A percentile compares a stretch with the other conserved stretches of the same genome.
phyloP scores from a whole-genome alignment of 1,140 invertebrate species.

The Hylyphantes graminicola region DNA sequence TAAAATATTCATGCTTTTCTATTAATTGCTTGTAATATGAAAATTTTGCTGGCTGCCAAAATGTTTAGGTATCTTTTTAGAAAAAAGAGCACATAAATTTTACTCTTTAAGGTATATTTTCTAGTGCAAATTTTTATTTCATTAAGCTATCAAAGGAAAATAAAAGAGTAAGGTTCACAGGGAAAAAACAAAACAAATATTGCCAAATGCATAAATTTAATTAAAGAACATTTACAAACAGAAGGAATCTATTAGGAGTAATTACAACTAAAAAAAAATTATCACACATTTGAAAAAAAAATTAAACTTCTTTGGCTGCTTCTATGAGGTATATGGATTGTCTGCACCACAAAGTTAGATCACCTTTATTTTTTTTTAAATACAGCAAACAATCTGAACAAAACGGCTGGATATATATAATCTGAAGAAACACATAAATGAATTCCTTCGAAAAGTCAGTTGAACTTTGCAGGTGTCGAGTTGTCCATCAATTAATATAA shows the following conservation, averaged over 20 bases:
- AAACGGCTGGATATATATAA: conserved; percentile 3
- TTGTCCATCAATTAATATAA: conserved; percentile 44
- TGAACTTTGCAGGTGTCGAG: neutral
- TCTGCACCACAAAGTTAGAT: conserved; percentile 51
- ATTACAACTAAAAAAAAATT: conserved; percentile 34
- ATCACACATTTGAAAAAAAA: conserved; percentile 44
- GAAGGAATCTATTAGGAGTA: no score
- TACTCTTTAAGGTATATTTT: neutral
- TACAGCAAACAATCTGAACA: conserved; percentile 19
- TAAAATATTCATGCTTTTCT: no score
- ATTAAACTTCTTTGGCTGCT: conserved; percentile 60
- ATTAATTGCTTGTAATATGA: no score
- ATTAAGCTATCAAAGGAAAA: no score
- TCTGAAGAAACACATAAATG: neutral
- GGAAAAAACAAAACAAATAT: conserved; percentile 4
- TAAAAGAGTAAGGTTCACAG: neutral
- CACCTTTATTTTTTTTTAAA: conserved; percentile 22
- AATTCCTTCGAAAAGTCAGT: neutral
- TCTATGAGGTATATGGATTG: conserved; percentile 53
- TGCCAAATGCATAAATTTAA: conserved; percentile 50
- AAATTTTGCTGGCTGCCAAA: no score
- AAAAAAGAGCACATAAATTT: neutral
- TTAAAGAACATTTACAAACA: conserved; percentile 29
- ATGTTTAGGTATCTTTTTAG: neutral
- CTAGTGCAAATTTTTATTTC: neutral